Evolutionary conservation across 2,797 vertebrate genomes (phyloP), one percentile per base, ranked within the genome.

Genomic region (Etheostoma nigrum): DNA sequence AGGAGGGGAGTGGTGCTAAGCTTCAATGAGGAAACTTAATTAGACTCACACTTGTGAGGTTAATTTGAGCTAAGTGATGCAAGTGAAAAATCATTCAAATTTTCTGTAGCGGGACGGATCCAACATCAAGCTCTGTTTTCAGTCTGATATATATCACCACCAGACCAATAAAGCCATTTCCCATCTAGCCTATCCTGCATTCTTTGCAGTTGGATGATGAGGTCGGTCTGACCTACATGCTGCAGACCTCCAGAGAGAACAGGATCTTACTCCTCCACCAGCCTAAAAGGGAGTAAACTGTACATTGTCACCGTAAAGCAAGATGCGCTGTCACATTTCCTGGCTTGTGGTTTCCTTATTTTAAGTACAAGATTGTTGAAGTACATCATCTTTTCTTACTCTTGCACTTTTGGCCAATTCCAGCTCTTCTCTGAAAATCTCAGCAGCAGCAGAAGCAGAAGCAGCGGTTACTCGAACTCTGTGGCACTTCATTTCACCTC

Each of bases 221-320:
- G 84, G 82, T 87, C 73, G 72, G 45, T 78, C 77, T 93, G 91
- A 92, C 91, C 90, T 92, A 93, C 88, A 91, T 92, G 90, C 88
- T 73, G 86, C 71, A 74, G 83, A 86, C 79, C 90, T 90, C 88
- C 83, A 82, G 86, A 92, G 87, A 92, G 86, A 83, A 84, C 87
- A 63, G 45, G 23, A 87, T 74, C 70, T 42, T 47, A 65, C 75
- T 78, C 42, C 71, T 78, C 63, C 55, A n/a, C 27, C 73, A 58
- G 61, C 67, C 78, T 82, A 72, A 81, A 66, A 82, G 78, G 71
- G 76, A 79, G 72, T 30, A 64, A 77, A 77, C 59, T 55, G n/a
- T 15, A 49, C 75, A 74, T 15, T 91, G 91, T 93, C 94, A 93
- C 92, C 93, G 92, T 94, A 93, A 93, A 91, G 91, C 92, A 30